phyloP scores from a whole-genome alignment of 2,113 vertebrate genomes.

The Capra hircus region DNA sequence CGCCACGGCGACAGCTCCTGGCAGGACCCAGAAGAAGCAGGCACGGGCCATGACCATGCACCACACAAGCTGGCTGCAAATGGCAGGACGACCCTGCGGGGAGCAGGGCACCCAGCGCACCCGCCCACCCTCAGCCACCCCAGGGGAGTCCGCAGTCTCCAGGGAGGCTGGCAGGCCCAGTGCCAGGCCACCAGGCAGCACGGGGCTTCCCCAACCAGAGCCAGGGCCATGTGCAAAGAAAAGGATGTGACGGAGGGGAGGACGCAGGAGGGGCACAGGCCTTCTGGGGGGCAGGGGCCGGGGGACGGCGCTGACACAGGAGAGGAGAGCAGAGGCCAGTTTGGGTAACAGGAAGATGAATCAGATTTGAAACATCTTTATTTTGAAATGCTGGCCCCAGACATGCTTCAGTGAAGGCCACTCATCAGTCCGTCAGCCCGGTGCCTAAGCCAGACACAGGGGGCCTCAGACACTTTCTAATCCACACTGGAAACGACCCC shows the following conservation, averaged over 20 bases:
- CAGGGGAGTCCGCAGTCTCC: neutral
- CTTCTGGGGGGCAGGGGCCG: neutral
- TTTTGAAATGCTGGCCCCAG: neutral
- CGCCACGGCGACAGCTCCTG: fast-evolving
- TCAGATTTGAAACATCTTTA: neutral
- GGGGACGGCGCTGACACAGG: neutral
- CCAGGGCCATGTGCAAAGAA: neutral
- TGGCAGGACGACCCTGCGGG: neutral
- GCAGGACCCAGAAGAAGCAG: neutral
- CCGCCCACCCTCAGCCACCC: neutral
- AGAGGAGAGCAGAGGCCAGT: neutral
- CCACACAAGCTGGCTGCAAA: neutral
- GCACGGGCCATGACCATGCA: neutral
- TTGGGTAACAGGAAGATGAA: neutral
- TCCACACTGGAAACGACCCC: neutral
- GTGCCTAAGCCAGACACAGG: neutral
- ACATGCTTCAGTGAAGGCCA: neutral
- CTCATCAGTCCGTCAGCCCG: fast-evolving
- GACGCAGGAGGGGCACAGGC: neutral
- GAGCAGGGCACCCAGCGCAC: neutral
- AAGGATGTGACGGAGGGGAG: neutral
- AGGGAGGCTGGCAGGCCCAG: neutral
- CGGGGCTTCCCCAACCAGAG: neutral
- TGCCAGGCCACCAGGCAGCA: neutral
- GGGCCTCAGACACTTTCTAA: neutral